Conservation (phyloP, 2,113 vertebrate species). For the Paraplagusia blochii region DNA sequence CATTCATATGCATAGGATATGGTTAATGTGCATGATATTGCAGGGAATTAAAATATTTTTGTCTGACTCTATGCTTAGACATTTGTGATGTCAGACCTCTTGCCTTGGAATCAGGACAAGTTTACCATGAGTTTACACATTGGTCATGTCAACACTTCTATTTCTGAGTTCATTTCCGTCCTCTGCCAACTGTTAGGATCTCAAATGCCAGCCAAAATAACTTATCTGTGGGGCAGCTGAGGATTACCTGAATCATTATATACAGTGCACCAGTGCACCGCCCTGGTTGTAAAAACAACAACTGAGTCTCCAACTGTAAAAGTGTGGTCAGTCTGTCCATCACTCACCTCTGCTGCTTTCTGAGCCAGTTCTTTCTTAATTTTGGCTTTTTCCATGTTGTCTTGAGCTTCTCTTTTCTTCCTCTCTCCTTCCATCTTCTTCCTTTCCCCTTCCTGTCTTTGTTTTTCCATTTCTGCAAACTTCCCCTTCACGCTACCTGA, state of each 20-base stretch:
- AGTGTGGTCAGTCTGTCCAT: too few relatives aligned
- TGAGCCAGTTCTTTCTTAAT: constrained; percentile 92
- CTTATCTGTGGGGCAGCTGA: constrained; percentile 50
- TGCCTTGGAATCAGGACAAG: background rate
- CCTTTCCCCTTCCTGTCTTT: constrained; percentile 88
- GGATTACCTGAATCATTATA: constrained; percentile 60
- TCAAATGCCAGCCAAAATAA: constrained; percentile 57
- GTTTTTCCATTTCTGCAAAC: constrained; percentile 97
- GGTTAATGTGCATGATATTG: too few relatives aligned
- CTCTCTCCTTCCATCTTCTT: constrained; percentile 90
- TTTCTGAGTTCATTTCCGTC: constrained; percentile 22
- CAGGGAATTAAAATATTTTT: too few relatives aligned
- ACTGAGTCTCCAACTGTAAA: background rate
- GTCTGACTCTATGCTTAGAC: too few relatives aligned
- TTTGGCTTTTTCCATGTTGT: constrained; percentile 91
- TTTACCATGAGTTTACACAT: constrained; percentile 17
- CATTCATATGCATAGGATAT: too few relatives aligned
- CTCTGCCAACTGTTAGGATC: constrained; percentile 49
- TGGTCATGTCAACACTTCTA: constrained; percentile 36
- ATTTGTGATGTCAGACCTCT: background rate
- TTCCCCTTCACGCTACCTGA: constrained; percentile 96
- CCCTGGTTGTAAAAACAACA: constrained; percentile 12
- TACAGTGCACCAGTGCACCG: constrained; percentile 17
- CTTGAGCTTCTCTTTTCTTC: constrained; percentile 88
- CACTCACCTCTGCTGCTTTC: constrained; percentile 91